phyloP scores from a whole-genome alignment of 1,140 invertebrate genomes.

The Anadara kagoshimensis region DNA sequence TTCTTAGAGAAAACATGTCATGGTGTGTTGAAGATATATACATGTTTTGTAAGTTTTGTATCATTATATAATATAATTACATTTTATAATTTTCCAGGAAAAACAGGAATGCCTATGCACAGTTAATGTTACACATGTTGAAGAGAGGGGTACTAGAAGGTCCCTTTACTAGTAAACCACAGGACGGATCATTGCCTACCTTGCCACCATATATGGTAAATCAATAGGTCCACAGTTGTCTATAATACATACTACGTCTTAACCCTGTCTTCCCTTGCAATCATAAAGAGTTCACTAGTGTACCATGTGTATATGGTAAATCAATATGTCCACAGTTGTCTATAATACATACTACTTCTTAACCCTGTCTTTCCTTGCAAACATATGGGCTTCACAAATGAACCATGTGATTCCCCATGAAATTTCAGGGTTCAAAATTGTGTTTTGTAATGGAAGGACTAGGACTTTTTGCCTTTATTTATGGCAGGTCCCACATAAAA shows the following conservation, averaged over 20 bases:
- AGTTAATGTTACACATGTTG: slow-evolving; percentile 71
- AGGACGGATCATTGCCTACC: slow-evolving; percentile 62
- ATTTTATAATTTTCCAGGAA: slow-evolving; percentile 55
- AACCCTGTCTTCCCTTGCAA: background rate
- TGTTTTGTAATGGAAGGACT: no score
- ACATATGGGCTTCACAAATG: no score
- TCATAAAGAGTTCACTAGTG: no score
- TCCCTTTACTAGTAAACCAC: slow-evolving; percentile 68
- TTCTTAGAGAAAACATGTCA: background rate
- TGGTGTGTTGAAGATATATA: background rate
- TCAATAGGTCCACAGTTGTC: background rate
- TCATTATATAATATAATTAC: background rate
- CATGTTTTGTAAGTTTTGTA: background rate
- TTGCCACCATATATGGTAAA: slow-evolving; percentile 69
- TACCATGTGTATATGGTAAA: slow-evolving; percentile 62
- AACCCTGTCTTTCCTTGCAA: no score
- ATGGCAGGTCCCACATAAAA: no score
- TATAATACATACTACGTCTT: no score
- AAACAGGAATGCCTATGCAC: slow-evolving; percentile 67
- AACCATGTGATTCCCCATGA: no score
- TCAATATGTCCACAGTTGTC: no score
- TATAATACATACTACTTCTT: no score
- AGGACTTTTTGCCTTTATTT: no score
- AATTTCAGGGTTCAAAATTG: no score
- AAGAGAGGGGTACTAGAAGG: slow-evolving; percentile 66